These are phyloP conservation scores for Odontocolon sp. DNA, from an alignment of 2,888 invertebrate species.

Conservation along the genomic window DNA sequence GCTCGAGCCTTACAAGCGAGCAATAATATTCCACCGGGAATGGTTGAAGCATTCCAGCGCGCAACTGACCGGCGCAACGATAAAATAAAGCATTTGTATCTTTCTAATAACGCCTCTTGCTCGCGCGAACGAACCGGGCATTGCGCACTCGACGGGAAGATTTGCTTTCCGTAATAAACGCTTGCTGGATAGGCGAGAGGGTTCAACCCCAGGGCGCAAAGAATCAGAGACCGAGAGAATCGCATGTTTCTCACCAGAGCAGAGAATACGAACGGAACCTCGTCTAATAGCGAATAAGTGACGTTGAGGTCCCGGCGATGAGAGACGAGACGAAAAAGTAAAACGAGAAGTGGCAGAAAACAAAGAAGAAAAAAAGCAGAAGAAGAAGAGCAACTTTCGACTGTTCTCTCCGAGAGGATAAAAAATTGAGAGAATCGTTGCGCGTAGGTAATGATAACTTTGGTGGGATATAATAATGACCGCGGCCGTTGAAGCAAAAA, in stretches of 20 bases:
- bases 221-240: conserved; percentile 14
- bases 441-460: conserved; percentile 78
- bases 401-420: conserved; percentile 38
- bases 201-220: conserved; percentile 22
- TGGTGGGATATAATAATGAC: conserved; percentile 76
- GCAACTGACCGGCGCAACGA: conserved; percentile 73
- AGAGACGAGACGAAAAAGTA: conserved; percentile 49
- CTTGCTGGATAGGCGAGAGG: conserved; percentile 38
- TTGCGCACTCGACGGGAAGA: conserved; percentile 40
- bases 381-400: conserved; percentile 8
- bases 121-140: conserved; percentile 20
- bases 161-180: conserved; percentile 64
- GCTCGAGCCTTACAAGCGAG: conserved; percentile 39
- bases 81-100: conserved; percentile 79
- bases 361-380: conserved; percentile 28
- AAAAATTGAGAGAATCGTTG: conserved; percentile 63
- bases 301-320: conserved; percentile 45
- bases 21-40: conserved; percentile 70
- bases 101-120: conserved; percentile 73
- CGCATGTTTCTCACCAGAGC: conserved; percentile 41
- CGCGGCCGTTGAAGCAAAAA: conserved; percentile 63
- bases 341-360: conserved; percentile 36
- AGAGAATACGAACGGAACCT: conserved; percentile 27
- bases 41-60: conserved; percentile 69
- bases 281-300: conserved; percentile 47